Percentiles rank a stretch among this genome's conserved stretches.
These are phyloP conservation scores for Nestor notabilis DNA, from an alignment of 2,113 vertebrate genomes.

Conservation along the genomic window DNA sequence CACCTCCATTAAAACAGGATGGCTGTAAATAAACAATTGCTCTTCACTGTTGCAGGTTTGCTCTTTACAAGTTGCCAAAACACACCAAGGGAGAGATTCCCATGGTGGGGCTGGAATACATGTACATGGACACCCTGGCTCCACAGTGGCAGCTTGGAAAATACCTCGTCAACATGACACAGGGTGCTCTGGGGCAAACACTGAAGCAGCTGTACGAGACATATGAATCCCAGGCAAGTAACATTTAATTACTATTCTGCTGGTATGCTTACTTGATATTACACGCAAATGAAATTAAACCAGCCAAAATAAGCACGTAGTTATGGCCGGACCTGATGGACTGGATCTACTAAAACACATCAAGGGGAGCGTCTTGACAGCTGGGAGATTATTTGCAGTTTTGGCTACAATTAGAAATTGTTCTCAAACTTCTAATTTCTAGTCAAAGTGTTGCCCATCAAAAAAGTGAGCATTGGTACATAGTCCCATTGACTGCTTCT, in stretches of 20 bases:
- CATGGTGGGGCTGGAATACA: conserved; percentile 85
- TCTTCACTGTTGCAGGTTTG: conserved; percentile 79
- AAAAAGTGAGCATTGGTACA: not conserved
- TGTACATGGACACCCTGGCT: conserved; percentile 85
- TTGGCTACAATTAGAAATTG: not conserved
- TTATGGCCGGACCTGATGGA: not conserved
- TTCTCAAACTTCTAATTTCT: not conserved
- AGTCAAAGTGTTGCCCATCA: not conserved
- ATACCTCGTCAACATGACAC: conserved; percentile 80
- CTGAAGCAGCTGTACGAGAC: conserved; percentile 83
- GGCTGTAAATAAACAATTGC: not conserved
- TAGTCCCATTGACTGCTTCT: not conserved
- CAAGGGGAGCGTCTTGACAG: not conserved
- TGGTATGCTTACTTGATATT: not conserved
- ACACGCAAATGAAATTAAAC: not conserved
- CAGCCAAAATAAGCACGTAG: not conserved
- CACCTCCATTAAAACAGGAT: not conserved
- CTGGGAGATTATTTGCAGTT: not conserved
- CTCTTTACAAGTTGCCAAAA: conserved; percentile 89
- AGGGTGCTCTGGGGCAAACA: conserved; percentile 80
- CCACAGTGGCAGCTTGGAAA: conserved; percentile 79
- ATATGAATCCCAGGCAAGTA: conserved; percentile 76
- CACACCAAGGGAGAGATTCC: conserved; percentile 54
- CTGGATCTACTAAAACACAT: not conserved
- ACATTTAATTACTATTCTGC: not conserved